Base-by-base conservation (phyloP, 2,888 invertebrate genomes). In the Odontomyia ornata region DNA sequence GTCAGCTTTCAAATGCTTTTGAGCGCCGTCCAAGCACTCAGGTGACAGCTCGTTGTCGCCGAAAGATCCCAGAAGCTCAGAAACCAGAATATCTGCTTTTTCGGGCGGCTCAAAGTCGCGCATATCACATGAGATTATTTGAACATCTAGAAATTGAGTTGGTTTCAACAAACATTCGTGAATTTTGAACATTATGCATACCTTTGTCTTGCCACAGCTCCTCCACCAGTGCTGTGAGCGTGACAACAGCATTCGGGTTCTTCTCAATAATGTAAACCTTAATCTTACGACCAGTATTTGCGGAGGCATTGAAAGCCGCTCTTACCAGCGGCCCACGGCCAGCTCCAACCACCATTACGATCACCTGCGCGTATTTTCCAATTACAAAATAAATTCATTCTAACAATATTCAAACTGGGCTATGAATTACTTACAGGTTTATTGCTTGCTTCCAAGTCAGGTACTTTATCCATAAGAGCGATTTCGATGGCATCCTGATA, bases 41-140 rank as follows among this genome's bases (percentile, higher is more conserved):
- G 99, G 99, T 0, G 98, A 97, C 13, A 99, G 89, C 88, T 99
- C 99, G 85, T 99, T 99, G 86, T 99, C 99, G 23, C 98, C 98
- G 89, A 99, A 99, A 1, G 98, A 98, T 0, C 93, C 99, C 75
- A 99, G 88, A 62, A 99, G 89, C 87, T 99, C 99, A 0, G 98
- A 98, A 28, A 99, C 94, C 73, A 99, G 89, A 82, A 99, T 95
- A 87, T 99, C 99, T 0, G 98, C 98, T 84, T 94, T 92, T 81
- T 95, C 94, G 0, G 94, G 91, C 0, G 95, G 91, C 75, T 91
- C 87, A 87, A 95, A 92, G 43, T 92, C 90, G 78, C 97, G 89
- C 97, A 97, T 97, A 85, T 97, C 97, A 77, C 92, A 91, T 1
- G 93, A 91, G 57, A 96, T 90, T 1, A 97, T 91, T 1, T 91